These are phyloP conservation scores for Aldabrachelys gigantea DNA, from an alignment of 2,113 vertebrate species.

Conservation along the genomic window DNA sequence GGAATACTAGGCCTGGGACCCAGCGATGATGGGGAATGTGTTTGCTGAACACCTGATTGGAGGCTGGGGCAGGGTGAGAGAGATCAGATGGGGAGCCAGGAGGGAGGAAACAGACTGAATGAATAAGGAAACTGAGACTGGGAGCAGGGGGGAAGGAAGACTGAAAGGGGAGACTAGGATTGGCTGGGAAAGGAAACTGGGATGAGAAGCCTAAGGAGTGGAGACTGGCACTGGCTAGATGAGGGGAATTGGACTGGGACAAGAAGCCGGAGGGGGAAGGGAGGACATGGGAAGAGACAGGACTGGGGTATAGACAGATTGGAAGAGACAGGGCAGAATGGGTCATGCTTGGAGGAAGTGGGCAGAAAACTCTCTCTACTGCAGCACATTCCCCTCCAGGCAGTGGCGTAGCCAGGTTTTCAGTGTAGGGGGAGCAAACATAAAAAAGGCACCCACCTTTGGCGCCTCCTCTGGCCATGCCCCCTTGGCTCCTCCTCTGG, in stretches of 20 bases:
- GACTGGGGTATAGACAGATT: neutral
- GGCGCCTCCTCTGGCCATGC: too few relatives aligned
- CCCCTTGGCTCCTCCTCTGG: too few relatives aligned
- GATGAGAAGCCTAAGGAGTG: neutral
- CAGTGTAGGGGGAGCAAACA: too few relatives aligned
- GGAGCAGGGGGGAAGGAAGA: neutral
- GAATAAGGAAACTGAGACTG: accelerated
- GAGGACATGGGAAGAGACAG: neutral
- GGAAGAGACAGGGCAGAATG: neutral
- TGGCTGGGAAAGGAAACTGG: neutral
- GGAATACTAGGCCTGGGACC: neutral
- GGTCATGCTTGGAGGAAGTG: neutral
- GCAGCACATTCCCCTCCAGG: neutral
- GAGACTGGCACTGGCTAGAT: neutral
- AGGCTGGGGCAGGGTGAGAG: neutral
- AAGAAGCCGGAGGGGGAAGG: neutral
- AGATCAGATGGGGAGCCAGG: neutral
- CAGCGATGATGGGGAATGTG: neutral
- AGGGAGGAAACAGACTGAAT: neutral
- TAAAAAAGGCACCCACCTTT: too few relatives aligned
- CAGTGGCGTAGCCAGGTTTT: too few relatives aligned
- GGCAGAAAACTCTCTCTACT: neutral
- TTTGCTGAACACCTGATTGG: neutral
- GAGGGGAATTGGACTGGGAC: neutral
- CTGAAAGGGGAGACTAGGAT: neutral